Evolutionary conservation across 1,140 invertebrate species (phyloP).

Genomic region (Drosophila obscura): DNA sequence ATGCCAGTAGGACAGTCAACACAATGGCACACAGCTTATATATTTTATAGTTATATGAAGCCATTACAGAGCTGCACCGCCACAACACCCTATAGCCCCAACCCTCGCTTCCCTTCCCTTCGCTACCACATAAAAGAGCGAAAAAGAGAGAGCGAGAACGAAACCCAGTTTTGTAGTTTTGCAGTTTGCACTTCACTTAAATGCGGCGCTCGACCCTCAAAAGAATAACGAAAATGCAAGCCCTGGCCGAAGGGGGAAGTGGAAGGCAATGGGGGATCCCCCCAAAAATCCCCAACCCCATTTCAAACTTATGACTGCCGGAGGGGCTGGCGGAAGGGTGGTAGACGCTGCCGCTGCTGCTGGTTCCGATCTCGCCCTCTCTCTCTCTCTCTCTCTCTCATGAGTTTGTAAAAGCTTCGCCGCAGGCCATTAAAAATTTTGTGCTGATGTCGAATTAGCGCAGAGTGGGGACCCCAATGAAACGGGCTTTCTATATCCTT

Average conservation of each 20-base stretch:
- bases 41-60: slow-evolving; percentile 75
- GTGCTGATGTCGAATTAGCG: slow-evolving; percentile 75
- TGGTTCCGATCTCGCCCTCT: slow-evolving; percentile 1
- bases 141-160: slow-evolving; percentile 11
- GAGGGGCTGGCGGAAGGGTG: background rate
- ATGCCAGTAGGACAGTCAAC: slow-evolving; percentile 17
- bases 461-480: slow-evolving; percentile 5
- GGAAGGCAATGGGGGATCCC: background rate
- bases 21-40: slow-evolving; percentile 65
- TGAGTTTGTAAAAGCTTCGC: background rate
- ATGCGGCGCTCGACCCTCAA: slow-evolving; percentile 51
- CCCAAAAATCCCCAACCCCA: background rate
- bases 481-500: slow-evolving; percentile 10
- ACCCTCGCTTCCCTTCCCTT: too few species aligned
- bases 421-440: slow-evolving; percentile 70
- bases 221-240: slow-evolving; percentile 52
- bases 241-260: background rate
- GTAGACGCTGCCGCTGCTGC: background rate
- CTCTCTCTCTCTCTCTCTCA: too few species aligned
- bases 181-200: slow-evolving; percentile 74
- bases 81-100: too few species aligned
- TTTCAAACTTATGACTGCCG: slow-evolving; percentile 20
- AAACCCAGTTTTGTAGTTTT: slow-evolving; percentile 54
- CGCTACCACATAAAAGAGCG: too few species aligned
- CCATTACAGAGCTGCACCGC: slow-evolving; percentile 54